phyloP scores from a whole-genome alignment of 1,140 invertebrate genomes.

The Fopius arisanus region DNA sequence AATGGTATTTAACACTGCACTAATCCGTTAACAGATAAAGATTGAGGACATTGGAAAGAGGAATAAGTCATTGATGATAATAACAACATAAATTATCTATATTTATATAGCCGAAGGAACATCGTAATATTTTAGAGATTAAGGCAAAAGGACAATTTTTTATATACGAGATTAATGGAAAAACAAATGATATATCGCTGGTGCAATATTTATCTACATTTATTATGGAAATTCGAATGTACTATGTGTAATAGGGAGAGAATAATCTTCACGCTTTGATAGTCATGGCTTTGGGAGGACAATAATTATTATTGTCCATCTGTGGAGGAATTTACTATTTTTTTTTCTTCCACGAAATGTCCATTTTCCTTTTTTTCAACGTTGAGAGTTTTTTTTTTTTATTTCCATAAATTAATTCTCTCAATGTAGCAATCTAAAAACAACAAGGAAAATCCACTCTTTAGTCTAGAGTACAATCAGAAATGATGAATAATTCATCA shows the following conservation, averaged over 20 bases:
- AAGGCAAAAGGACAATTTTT: constrained; percentile 64
- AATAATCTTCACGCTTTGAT: constrained; percentile 19
- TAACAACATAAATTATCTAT: constrained; percentile 48
- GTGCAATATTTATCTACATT: constrained; percentile 57
- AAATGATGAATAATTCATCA: too few species aligned
- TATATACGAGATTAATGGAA: constrained; percentile 47
- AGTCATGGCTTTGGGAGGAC: not conserved
- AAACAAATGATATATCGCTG: constrained; percentile 45
- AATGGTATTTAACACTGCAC: constrained; percentile 54
- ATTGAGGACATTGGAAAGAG: constrained; percentile 10
- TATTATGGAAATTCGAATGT: constrained; percentile 11
- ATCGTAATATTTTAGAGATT: constrained; percentile 63
- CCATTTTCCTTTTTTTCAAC: not conserved
- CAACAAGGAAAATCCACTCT: too few species aligned
- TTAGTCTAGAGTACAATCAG: too few species aligned
- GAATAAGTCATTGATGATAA: constrained; percentile 42
- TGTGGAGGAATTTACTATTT: not conserved
- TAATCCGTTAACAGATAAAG: constrained; percentile 31
- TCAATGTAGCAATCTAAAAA: too few species aligned
- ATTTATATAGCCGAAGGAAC: constrained; percentile 45
- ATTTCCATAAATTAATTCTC: too few species aligned
- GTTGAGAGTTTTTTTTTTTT: not conserved
- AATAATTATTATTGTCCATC: not conserved
- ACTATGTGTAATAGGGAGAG: not conserved
- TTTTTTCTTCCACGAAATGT: not conserved